Base-by-base conservation (phyloP, 2,888 invertebrate genomes). In the Toxonevra muliebris region DNA sequence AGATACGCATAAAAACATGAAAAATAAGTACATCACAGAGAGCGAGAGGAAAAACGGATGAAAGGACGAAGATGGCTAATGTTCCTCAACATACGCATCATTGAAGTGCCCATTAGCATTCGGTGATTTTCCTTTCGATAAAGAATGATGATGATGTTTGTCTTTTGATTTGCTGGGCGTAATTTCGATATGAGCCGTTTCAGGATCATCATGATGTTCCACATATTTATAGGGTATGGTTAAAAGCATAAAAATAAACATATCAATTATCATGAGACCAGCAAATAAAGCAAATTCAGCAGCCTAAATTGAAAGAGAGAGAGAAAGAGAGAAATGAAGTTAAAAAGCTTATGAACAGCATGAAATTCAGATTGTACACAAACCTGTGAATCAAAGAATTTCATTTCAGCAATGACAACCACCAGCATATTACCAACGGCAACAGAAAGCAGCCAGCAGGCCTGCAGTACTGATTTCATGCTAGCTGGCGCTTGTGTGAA, bases 401-500 rank as follows among this genome's bases (percentile, higher is more conserved):
- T 80, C 2, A 81, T 50, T 69, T 84, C 79, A 1, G 84, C 82
- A 42, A 81, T 79, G 63, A 96, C 88, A 43, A 97, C 92, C 1
- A 98, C 97, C 66, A 99, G 90, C 43, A 98, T 86, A 85, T 98
- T 98, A 53, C 98, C 98, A 78, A 97, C 89, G 0, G 97, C 96
- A 0, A 94, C 94, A 0, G 97, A 96, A 62, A 98, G 86, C 13
- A 97, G 87, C 95, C 97, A 98, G 13, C 92, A 90, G 0, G 98
- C 96, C 83, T 94, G 93, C 60, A 98, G 85, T 0, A 99, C 92
- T 0, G 97, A 95, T 85, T 98, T 98, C 97, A 99, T 97, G 72
- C 91, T 92, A 7, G 88, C 82, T 0, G 98, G 97, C 0, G 98
- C 95, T 87, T 95, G 96, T 0, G 97, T 94, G 85, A 96, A 98